These are phyloP conservation scores for Pomatorhinus ruficollis DNA, from an alignment of 2,113 vertebrate genomes.

Conservation along the genomic window DNA sequence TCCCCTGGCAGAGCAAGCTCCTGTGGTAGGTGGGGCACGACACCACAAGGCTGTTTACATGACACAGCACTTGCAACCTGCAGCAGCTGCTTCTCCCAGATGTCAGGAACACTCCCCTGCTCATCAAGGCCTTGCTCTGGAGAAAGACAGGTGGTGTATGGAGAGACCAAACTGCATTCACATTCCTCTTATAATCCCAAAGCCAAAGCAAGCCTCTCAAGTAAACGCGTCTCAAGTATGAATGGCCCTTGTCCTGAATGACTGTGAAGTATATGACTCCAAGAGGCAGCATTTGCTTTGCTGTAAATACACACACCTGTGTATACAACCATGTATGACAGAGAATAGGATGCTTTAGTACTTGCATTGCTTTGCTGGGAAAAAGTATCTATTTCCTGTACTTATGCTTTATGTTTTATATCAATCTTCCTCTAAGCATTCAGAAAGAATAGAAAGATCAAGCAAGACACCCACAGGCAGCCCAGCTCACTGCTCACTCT, in stretches of 20 bases:
- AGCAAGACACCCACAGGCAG: background rate
- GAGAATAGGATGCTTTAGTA: background rate
- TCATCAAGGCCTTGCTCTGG: background rate
- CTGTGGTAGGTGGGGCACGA: background rate
- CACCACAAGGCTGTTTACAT: background rate
- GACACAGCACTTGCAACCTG: background rate
- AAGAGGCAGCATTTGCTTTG: background rate
- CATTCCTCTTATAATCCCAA: background rate
- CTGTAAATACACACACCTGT: background rate
- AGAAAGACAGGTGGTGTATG: background rate
- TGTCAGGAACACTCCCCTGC: background rate
- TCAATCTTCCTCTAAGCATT: background rate
- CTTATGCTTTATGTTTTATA: background rate
- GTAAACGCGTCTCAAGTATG: background rate
- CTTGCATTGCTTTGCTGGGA: background rate
- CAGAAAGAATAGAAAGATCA: background rate
- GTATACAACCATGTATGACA: rapidly evolving
- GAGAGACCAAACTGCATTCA: background rate
- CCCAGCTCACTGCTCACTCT: rapidly evolving
- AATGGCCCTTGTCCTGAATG: background rate
- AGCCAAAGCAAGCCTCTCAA: background rate
- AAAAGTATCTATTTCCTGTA: background rate
- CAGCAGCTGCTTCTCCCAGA: background rate
- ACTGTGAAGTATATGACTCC: too few species aligned
- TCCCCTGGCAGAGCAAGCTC: background rate